Percentiles rank a stretch among this genome's conserved stretches.
Evolutionary conservation across 2,113 vertebrate species (phyloP).

Genomic region (Pteruthius melanotis): DNA sequence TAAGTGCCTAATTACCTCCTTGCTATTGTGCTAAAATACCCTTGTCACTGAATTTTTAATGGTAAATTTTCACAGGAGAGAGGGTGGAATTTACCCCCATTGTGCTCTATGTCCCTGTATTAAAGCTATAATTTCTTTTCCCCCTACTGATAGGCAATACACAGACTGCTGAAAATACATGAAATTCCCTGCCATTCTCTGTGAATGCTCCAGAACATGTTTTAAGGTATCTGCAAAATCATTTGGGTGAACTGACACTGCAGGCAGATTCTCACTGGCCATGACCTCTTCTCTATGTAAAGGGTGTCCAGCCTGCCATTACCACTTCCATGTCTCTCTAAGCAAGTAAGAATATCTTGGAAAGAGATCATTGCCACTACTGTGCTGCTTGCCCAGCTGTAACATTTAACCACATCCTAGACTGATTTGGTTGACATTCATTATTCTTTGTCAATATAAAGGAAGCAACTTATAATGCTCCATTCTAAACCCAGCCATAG

Average conservation of each 20-base stretch:
- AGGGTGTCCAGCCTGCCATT: background rate
- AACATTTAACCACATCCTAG: background rate
- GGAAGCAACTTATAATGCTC: background rate
- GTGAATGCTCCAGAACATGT: background rate
- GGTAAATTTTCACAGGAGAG: background rate
- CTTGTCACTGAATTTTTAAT: background rate
- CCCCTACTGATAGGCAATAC: background rate
- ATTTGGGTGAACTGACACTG: background rate
- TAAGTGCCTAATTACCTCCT: background rate
- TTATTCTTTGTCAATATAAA: background rate
- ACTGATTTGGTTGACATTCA: background rate
- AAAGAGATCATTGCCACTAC: background rate
- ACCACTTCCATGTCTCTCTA: background rate
- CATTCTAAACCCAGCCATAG: background rate
- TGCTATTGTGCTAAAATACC: background rate
- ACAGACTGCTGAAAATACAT: background rate
- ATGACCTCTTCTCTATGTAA: background rate
- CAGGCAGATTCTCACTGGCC: background rate
- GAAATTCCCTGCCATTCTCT: background rate
- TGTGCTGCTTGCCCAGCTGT: background rate
- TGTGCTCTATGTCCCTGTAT: background rate
- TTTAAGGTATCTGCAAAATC: background rate
- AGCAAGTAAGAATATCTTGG: background rate
- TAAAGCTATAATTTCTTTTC: background rate
- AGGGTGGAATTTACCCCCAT: background rate